Conservation (phyloP, 2,888 invertebrate species). For the Hipparchia semele region DNA sequence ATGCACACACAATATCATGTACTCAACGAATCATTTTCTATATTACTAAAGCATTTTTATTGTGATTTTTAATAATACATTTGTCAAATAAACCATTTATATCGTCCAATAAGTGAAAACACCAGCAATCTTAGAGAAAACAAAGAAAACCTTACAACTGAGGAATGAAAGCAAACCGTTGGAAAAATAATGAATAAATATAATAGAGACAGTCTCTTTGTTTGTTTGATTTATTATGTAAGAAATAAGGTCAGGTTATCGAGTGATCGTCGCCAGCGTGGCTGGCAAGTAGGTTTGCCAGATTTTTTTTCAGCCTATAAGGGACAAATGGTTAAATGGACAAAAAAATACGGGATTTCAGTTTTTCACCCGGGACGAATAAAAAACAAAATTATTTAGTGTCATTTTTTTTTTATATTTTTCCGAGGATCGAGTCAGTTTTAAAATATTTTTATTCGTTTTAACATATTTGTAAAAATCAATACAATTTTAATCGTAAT, state of each 20-base stretch:
- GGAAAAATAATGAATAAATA: slow-evolving; percentile 11
- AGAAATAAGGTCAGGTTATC: not conserved
- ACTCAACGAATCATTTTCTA: not conserved
- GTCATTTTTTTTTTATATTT: too few relatives aligned
- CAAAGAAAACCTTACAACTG: slow-evolving; percentile 5
- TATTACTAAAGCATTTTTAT: not conserved
- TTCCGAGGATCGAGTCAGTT: too few relatives aligned
- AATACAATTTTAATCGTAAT: too few relatives aligned
- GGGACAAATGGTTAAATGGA: too few relatives aligned
- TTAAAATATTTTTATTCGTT: too few relatives aligned
- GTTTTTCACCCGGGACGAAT: too few relatives aligned
- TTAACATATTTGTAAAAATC: too few relatives aligned
- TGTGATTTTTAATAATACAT: not conserved
- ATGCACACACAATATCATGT: too few relatives aligned
- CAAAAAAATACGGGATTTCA: too few relatives aligned
- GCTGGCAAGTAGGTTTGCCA: too few relatives aligned
- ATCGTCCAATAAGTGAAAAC: not conserved
- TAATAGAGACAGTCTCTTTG: not conserved
- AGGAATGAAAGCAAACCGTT: not conserved
- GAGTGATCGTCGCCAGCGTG: not conserved
- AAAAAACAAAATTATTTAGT: too few relatives aligned
- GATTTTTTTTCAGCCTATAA: too few relatives aligned
- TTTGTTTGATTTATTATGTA: not conserved
- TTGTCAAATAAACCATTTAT: not conserved
- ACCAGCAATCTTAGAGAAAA: not conserved